Evolutionary conservation across 2,797 vertebrate genomes (phyloP), one percentile per base, ranked within the genome.

Genomic region (Clarias platycephalus): DNA sequence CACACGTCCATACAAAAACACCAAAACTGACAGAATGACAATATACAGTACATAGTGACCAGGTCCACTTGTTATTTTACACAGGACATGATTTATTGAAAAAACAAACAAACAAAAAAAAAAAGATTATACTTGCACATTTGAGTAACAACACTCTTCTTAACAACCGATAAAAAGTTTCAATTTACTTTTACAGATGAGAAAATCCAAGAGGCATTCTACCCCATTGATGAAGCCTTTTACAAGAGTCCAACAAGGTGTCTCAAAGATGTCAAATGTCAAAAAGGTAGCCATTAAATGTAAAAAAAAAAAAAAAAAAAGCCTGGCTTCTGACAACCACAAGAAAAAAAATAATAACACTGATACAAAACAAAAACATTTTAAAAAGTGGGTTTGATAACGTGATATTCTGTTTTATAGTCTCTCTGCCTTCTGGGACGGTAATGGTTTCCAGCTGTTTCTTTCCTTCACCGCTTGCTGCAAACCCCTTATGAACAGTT

Each of bases 151-250:
- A 88, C 87, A 91, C 89, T 90, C 89, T 86, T 88, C 55, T 78
- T 81, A 79, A 86, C 81, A 87, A 74, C 66, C 91, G 91, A 90
- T 91, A 89, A 92, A 87, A 92, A 92, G 91, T 78, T 31, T 70
- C 88, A 92, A 91, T 93, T 92, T 91, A 94, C 89, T 62, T 92
- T 93, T 91, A 94, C 90, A 88, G 87, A 93, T 91, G 85, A 86
- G 90, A 88, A 89, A 91, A 84, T 83, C 68, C 78, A 67, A 75
- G 67, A 83, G 83, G 83, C 80, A 70, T 86, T 67, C 40, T 71
- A 84, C 53, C 7, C 4, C 58, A 81, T 18, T 34, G 62, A 76
- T 40, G 78, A 84, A 76, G 82, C 78, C 81, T 79, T 70, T 26
- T n/a, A 22, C 8, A 82, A 71, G 57, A 72, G 83, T 80, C 80